These are phyloP conservation scores for Geopemphigus sp. DNA, from an alignment of 1,140 invertebrate species.

Conservation along the genomic window DNA sequence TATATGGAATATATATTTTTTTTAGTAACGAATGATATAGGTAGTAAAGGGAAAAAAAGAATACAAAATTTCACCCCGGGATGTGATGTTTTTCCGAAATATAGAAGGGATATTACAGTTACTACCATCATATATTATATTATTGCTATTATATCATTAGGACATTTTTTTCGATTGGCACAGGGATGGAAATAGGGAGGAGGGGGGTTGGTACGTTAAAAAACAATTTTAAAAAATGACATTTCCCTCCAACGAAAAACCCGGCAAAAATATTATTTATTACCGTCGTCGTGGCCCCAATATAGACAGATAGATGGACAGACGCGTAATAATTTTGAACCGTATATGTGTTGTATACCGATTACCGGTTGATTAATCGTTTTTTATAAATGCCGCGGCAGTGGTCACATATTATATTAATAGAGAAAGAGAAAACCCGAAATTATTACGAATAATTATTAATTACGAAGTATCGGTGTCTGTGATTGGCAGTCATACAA, in stretches of 20 bases:
- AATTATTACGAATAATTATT: slow-evolving; percentile 44
- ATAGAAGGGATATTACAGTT: neutral
- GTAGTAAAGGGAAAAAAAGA: no score
- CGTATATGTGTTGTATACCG: slow-evolving; percentile 40
- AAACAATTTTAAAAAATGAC: slow-evolving; percentile 38
- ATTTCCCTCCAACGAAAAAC: slow-evolving; percentile 23
- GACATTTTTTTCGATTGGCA: slow-evolving; percentile 38
- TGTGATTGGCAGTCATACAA: slow-evolving; percentile 18
- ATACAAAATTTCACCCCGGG: neutral
- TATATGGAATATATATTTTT: neutral
- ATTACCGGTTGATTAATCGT: slow-evolving; percentile 42
- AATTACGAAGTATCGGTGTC: slow-evolving; percentile 19
- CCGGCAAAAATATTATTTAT: slow-evolving; percentile 38
- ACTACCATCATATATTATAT: slow-evolving; percentile 28
- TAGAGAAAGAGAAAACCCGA: slow-evolving; percentile 33
- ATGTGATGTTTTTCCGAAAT: slow-evolving; percentile 2
- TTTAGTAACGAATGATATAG: neutral
- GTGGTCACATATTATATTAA: slow-evolving; percentile 40
- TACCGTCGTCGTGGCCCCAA: slow-evolving; percentile 24
- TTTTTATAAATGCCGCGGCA: slow-evolving; percentile 43
- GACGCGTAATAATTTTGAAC: slow-evolving; percentile 41
- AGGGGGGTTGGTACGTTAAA: slow-evolving; percentile 13
- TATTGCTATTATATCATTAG: slow-evolving; percentile 36
- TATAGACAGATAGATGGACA: slow-evolving; percentile 43
- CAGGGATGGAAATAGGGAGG: neutral